A percentile compares a stretch with the other conserved stretches of the same genome.
Conservation (phyloP, 2,113 vertebrate species). For the Pavo muticus region DNA sequence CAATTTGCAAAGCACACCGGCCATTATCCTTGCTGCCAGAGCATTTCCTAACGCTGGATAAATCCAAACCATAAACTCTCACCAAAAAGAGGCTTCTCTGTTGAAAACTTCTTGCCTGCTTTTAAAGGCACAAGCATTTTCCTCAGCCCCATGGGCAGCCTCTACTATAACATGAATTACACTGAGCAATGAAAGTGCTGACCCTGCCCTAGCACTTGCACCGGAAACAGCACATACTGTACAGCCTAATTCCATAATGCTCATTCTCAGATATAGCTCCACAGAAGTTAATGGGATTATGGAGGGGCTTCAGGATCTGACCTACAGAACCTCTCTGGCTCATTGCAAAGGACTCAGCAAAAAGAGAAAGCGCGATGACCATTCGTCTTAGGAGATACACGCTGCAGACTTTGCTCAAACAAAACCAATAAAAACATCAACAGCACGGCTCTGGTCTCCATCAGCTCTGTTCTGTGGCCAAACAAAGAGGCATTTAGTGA, state of each 20-base stretch:
- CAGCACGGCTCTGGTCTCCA: background rate
- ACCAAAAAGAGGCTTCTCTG: background rate
- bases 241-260: constrained; percentile 31
- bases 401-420: background rate
- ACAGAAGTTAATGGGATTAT: constrained; percentile 45
- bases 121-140: background rate
- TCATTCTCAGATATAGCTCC: constrained; percentile 28
- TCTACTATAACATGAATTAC: background rate
- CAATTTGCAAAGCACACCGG: constrained; percentile 41
- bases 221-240: background rate
- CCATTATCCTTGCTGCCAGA: background rate
- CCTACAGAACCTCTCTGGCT: background rate
- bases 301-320: background rate
- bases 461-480: background rate
- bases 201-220: background rate
- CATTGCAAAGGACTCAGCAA: background rate
- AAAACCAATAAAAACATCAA: background rate
- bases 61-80: constrained; percentile 10
- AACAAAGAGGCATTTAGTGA: background rate
- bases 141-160: background rate
- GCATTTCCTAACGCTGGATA: background rate
- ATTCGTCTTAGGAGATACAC: background rate
- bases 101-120: background rate
- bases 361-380: background rate
- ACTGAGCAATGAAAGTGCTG: constrained; percentile 43